A percentile compares a stretch with the other conserved stretches of the same genome.
Conservation (phyloP, 2,113 vertebrate genomes). For the Lophura nycthemera region DNA sequence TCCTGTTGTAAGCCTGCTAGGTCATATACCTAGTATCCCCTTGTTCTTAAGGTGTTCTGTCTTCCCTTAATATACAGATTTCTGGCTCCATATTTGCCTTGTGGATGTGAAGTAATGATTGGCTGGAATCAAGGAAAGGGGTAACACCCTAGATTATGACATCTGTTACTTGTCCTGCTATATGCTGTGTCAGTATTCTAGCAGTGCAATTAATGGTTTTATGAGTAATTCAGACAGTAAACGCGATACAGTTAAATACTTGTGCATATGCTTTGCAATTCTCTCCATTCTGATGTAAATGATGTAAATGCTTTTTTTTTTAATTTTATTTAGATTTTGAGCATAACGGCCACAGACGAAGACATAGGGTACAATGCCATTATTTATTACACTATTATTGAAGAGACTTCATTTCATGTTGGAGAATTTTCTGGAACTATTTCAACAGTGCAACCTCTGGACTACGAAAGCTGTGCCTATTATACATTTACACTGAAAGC, state of each 20-base stretch:
- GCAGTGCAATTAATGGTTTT: neutral
- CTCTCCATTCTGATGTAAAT: neutral
- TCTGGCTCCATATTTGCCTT: neutral
- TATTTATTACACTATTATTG: slow-evolving; percentile 50
- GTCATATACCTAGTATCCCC: neutral
- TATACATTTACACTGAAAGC: slow-evolving; percentile 51
- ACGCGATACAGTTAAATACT: neutral
- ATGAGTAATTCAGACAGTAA: neutral
- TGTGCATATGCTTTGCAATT: neutral
- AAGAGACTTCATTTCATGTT: slow-evolving; percentile 23
- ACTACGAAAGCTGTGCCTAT: slow-evolving; percentile 50
- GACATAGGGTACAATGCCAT: slow-evolving; percentile 63
- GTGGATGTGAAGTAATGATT: neutral
- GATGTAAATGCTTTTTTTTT: neutral
- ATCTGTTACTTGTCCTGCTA: neutral
- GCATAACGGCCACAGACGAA: slow-evolving; percentile 48
- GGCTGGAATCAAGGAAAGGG: neutral
- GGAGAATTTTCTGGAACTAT: slow-evolving; percentile 66
- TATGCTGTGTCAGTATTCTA: neutral
- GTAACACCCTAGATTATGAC: neutral
- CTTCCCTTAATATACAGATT: neutral
- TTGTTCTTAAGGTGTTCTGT: neutral
- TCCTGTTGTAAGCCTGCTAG: neutral
- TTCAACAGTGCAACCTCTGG: slow-evolving; percentile 49
- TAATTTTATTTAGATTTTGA: slow-evolving; percentile 55